These are phyloP conservation scores for Phymanthus crucifer DNA, from an alignment of 92 coral and sea anemone genomes.

Conservation along the genomic window DNA sequence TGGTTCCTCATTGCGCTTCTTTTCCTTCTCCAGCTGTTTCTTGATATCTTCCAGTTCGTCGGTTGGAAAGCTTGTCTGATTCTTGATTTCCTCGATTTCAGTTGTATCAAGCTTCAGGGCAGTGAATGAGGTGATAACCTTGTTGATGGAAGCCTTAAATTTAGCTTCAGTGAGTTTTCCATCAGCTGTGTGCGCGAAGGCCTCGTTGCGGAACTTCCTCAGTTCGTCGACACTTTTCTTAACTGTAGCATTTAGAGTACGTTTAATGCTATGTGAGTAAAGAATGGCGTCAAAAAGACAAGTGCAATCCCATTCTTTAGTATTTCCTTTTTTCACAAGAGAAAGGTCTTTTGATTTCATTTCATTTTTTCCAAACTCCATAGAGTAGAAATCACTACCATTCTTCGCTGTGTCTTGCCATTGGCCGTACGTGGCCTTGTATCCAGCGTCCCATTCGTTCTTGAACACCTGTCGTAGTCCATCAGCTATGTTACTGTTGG, in stretches of 20 bases:
- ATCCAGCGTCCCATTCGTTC: background rate
- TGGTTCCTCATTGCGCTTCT: constrained; percentile 4
- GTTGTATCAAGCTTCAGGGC: constrained; percentile 19
- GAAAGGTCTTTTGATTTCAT: background rate
- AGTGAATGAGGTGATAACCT: constrained; percentile 21
- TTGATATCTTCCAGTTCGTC: constrained; percentile 14
- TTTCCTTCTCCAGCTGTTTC: constrained; percentile 4
- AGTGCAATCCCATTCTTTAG: constrained; percentile 57
- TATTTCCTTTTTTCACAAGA: constrained; percentile 28
- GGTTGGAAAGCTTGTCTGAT: constrained; percentile 41
- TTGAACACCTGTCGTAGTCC: constrained; percentile 8
- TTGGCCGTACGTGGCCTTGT: constrained; percentile 1
- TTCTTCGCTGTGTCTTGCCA: background rate
- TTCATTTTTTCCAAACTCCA: background rate
- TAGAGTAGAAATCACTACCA: background rate
- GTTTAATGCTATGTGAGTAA: constrained; percentile 43
- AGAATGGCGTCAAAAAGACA: constrained; percentile 54
- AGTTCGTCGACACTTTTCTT: constrained; percentile 27
- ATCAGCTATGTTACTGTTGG: background rate
- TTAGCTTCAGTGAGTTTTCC: constrained; percentile 23
- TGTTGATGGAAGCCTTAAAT: constrained; percentile 5
- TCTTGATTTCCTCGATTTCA: constrained; percentile 23
- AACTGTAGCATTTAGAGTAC: constrained; percentile 8
- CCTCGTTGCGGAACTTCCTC: constrained; percentile 32
- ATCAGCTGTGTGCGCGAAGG: constrained; percentile 35